Evolutionary conservation across 1,140 invertebrate species (phyloP).

Genomic region (Camponotus vicinus): DNA sequence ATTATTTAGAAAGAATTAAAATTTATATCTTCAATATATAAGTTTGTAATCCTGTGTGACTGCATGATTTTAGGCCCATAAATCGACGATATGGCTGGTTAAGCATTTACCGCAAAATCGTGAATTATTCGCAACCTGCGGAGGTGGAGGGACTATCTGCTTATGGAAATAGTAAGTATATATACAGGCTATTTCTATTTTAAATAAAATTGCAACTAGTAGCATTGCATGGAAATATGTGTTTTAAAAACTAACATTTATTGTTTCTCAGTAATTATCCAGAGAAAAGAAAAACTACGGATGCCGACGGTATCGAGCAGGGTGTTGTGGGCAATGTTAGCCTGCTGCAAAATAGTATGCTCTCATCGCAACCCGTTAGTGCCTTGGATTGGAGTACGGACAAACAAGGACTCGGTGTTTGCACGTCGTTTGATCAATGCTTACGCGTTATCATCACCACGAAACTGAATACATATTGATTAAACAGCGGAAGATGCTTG

Average conservation of each 20-base stretch:
- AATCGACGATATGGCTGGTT: conserved; percentile 95
- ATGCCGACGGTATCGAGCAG: conserved; percentile 89
- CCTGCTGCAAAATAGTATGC: conserved; percentile 92
- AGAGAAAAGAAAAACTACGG: conserved; percentile 89
- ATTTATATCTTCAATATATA: not conserved
- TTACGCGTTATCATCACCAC: conserved; percentile 96
- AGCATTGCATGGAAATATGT: not conserved
- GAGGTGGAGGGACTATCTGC: conserved; percentile 94
- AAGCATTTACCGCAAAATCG: conserved; percentile 97
- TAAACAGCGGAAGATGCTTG: conserved; percentile 12
- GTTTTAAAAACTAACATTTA: conserved; percentile 5
- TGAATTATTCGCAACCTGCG: conserved; percentile 96
- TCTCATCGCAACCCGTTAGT: conserved; percentile 96
- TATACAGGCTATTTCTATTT: not conserved
- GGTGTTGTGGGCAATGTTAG: conserved; percentile 92
- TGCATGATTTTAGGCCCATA: conserved; percentile 88
- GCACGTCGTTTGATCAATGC: conserved; percentile 96
- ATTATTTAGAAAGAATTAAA: not conserved
- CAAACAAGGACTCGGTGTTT: conserved; percentile 94
- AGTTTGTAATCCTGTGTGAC: conserved; percentile 33
- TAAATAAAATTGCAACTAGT: conserved; percentile 4
- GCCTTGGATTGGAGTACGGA: conserved; percentile 97
- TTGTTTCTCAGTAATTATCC: conserved; percentile 92
- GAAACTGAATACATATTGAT: conserved; percentile 91
- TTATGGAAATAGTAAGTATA: conserved; percentile 96